Evolutionary conservation across 2,888 invertebrate species (phyloP), one percentile per base, ranked within the genome.

Genomic region (Andrena marginata): DNA sequence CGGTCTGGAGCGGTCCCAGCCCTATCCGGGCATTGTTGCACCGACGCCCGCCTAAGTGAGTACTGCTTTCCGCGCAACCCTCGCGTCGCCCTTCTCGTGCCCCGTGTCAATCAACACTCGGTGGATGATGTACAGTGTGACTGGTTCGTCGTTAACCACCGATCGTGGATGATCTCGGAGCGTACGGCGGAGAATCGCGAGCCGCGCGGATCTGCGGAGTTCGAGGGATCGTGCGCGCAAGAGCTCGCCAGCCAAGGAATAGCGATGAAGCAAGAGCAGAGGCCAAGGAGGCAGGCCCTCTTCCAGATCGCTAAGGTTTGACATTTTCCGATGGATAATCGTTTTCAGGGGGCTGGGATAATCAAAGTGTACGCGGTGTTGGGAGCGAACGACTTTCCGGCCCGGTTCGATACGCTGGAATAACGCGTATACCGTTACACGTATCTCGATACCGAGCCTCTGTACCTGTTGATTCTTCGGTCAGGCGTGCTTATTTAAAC

Each of bases 271-370:
- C 93, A 93, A 78, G 93, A 94, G 23, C 89, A 89, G 78, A 90
- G 87, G 74, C 90, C 91, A 6, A 90, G 91, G 78, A 90, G 93
- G 77, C 92, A 91, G 87, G 97, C 97, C 87, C 95, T 97, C 80
- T 97, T 96, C 94, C 97, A 97, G 94, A 96, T 97, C 92, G 96
- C 97, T 73, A 97, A 97, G 97, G 97, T 97, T 92, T 65, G 69
- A 65, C 56, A 56, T 35, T 33, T 63, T 62, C 35, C 42, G 7
- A 23, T 10, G 13, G 6, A 13, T 3, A 13, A 13, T 33, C 31
- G 8, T 33, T 29, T 7, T 6, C 16, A 16, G 16, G 3, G 8
- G 13, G 4, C 13, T 26, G 23, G 2, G n/a, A 10, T 16, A 16
- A 16, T 26, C 16, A 1, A 23, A 4, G 10, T 20, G 42, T 20